Evolutionary conservation across 2,888 invertebrate genomes (phyloP).

Genomic region (Amphipoea oculea): DNA sequence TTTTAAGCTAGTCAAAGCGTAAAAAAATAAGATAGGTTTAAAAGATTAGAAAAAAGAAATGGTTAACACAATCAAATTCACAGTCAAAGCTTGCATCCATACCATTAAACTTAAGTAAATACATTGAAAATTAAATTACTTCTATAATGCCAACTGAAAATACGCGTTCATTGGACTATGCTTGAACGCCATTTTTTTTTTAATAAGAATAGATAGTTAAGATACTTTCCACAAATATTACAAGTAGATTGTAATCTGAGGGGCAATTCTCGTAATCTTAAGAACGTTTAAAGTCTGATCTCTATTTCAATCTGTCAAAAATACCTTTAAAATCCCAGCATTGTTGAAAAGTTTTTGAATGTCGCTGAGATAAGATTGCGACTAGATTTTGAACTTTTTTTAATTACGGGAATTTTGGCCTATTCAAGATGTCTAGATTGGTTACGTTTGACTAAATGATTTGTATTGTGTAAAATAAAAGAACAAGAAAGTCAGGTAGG

Average conservation of each 20-base stretch:
- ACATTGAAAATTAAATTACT: slow-evolving; percentile 3
- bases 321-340: not conserved
- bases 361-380: not conserved
- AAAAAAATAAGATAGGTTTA: not conserved
- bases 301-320: not conserved
- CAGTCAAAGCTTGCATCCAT: not conserved
- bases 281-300: not conserved
- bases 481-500: not conserved
- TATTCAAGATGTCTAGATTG: slow-evolving; percentile 5
- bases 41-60: not conserved
- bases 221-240: slow-evolving; percentile 20
- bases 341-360: not conserved
- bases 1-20: not conserved
- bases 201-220: not conserved
- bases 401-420: not conserved
- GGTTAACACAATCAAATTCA: not conserved
- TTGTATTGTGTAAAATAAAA: not conserved
- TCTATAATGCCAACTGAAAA: not conserved
- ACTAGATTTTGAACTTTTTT: not conserved
- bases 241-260: slow-evolving; percentile 25
- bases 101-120: not conserved
- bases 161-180: slow-evolving; percentile 15
- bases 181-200: not conserved
- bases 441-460: not conserved
- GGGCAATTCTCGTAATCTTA: not conserved